A percentile compares a stretch with the other conserved stretches of the same genome.
phyloP scores from a whole-genome alignment of 2,888 invertebrate species.

The Latrodectus hesperus region DNA sequence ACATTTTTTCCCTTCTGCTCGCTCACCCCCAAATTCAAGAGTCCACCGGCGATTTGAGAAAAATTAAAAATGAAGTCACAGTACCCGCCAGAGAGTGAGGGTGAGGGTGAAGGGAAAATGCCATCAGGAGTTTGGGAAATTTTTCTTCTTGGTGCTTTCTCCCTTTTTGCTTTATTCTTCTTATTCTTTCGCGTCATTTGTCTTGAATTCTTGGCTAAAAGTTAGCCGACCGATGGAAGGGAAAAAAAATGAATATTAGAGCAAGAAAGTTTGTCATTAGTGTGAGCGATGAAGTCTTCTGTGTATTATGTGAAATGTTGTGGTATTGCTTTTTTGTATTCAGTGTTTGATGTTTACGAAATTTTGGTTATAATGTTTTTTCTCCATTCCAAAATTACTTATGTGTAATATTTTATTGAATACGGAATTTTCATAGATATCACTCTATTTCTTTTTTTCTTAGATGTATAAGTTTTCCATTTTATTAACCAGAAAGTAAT shows the following conservation, averaged over 20 bases:
- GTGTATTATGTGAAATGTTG: background rate
- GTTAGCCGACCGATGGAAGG: background rate
- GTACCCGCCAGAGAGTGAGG: background rate
- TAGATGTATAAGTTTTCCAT: too few relatives aligned
- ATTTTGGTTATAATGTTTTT: too few relatives aligned
- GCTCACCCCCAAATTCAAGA: background rate
- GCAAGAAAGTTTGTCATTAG: constrained; percentile 32
- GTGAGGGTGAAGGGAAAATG: background rate
- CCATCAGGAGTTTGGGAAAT: constrained; percentile 7
- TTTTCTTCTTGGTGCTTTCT: background rate
- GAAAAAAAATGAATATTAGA: constrained; percentile 23
- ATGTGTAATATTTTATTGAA: too few relatives aligned
- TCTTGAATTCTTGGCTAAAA: constrained; percentile 18
- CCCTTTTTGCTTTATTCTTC: constrained; percentile 2
- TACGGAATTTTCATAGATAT: too few relatives aligned
- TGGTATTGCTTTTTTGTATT: background rate
- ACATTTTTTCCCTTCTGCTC: background rate
- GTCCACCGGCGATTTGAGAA: constrained; percentile 7
- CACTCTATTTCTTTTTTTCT: too few relatives aligned
- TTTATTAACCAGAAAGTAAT: too few relatives aligned
- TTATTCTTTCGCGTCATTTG: constrained; percentile 43
- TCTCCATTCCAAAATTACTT: too few relatives aligned
- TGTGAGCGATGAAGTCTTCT: constrained; percentile 20
- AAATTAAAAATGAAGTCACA: constrained; percentile 15
- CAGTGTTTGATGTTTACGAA: too few relatives aligned